phyloP scores from a whole-genome alignment of 2,888 invertebrate species.

The Daptonema setosum region DNA sequence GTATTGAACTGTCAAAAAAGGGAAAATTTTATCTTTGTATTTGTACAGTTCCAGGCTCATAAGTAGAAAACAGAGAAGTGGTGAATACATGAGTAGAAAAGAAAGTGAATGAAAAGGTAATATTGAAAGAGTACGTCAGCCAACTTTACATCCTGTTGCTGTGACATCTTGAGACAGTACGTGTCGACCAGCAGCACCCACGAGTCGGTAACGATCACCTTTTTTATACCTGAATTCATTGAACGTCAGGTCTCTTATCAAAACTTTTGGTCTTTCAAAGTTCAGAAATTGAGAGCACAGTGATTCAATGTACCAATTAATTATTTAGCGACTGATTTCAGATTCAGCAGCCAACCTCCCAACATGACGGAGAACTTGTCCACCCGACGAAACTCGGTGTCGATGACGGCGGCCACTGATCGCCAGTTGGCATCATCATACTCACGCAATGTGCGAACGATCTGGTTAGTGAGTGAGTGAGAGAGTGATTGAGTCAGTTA shows the following conservation, averaged over 20 bases:
- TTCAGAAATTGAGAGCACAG: not conserved
- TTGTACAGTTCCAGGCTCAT: no score
- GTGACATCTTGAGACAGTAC: conserved; percentile 49
- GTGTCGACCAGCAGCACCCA: conserved; percentile 65
- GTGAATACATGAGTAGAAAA: no score
- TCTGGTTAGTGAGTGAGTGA: no score
- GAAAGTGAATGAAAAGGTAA: no score
- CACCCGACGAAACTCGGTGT: conserved; percentile 29
- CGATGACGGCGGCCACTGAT: conserved; percentile 28
- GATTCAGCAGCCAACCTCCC: not conserved
- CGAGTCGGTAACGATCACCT: conserved; percentile 43
- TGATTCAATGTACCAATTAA: not conserved
- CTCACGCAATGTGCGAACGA: conserved; percentile 41
- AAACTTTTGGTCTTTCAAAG: not conserved
- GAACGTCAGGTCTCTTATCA: not conserved
- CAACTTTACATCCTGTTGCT: conserved; percentile 42
- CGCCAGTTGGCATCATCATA: conserved; percentile 35
- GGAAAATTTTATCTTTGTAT: no score
- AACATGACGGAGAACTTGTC: conserved; percentile 28
- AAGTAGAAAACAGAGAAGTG: no score
- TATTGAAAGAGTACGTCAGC: no score
- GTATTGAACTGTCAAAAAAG: no score
- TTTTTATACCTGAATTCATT: conserved; percentile 10
- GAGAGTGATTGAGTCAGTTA: no score
- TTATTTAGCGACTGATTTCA: not conserved